Conservation (phyloP, 2,888 invertebrate species). For the Ochropleura plecta region DNA sequence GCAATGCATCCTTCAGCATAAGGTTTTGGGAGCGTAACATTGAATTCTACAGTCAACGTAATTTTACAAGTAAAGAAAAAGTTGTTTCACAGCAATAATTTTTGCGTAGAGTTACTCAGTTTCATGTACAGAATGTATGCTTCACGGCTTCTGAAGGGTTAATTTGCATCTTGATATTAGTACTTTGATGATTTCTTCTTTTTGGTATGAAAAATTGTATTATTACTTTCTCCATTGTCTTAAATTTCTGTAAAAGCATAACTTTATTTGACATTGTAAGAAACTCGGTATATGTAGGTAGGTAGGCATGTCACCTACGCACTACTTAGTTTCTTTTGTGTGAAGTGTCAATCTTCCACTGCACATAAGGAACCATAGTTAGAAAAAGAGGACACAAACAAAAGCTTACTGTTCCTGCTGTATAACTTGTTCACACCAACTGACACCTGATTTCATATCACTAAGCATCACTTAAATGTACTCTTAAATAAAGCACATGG, state of each 20-base stretch:
- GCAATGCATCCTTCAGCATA: no score
- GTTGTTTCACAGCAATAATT: no score
- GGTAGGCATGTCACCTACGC: constrained; percentile 37
- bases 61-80: no score
- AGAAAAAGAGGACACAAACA: constrained; percentile 41
- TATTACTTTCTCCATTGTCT: neutral
- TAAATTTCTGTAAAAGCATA: neutral
- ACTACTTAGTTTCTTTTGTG: constrained; percentile 60
- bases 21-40: no score
- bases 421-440: neutral
- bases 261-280: neutral
- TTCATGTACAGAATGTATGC: no score
- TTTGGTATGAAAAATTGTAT: neutral
- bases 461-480: neutral
- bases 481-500: no score
- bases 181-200: neutral
- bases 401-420: constrained; percentile 2
- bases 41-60: no score
- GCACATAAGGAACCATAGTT: constrained; percentile 34
- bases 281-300: neutral
- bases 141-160: no score
- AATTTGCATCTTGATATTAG: neutral
- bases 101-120: no score
- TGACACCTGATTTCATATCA: neutral
- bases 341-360: constrained; percentile 50